Evolutionary conservation across 2,888 invertebrate species (phyloP), one percentile per base, ranked within the genome.

Genomic region (Tricholauxania praeusta): DNA sequence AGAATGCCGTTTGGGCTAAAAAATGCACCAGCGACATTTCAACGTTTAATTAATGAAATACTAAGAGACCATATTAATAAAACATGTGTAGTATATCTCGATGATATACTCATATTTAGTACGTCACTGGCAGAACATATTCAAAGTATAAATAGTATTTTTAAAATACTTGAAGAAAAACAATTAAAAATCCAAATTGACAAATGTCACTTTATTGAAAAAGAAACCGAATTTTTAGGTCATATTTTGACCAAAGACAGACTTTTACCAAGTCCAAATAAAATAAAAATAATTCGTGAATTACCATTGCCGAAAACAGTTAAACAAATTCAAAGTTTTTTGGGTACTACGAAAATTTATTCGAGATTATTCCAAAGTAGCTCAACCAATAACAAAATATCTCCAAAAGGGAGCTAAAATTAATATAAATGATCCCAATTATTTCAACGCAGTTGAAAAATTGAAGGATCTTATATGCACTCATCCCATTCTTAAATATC

Each of bases 1-100:
- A 22, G 60, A 17, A 72, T 66, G 72, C 66, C 65, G 1, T 66
- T 60, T 49, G 57, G 57, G 17, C 10, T 39, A 10, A 57, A 57
- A 7, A 57, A 47, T 47, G 68, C 68, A 14, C 69, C 69, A 8
- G n/a, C 60, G 3, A 72, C 66, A 5, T 72, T 72, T 17, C 72
- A 72, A 47, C 22, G 72, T 14, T 22, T 72, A 4, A 72, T 72
- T 28, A 72, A 72, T 47, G n/a, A 12, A 7, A 22, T 71, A 3
- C 53, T 71, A 4, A 8, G 49, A 28, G 65, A 71, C 0, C 48
- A 17, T 22, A 71, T 71, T 12, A 55, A 71, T 49, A 55, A 57
- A 64, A 71, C 64, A 2, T 71, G 64, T 48, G 55, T 71, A 19
- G 55, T 64, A 3, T 71, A 64, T 57, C 12, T 64, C 17, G 64